phyloP scores from a whole-genome alignment of 2,888 invertebrate genomes.

The Metallyticus violacea region DNA sequence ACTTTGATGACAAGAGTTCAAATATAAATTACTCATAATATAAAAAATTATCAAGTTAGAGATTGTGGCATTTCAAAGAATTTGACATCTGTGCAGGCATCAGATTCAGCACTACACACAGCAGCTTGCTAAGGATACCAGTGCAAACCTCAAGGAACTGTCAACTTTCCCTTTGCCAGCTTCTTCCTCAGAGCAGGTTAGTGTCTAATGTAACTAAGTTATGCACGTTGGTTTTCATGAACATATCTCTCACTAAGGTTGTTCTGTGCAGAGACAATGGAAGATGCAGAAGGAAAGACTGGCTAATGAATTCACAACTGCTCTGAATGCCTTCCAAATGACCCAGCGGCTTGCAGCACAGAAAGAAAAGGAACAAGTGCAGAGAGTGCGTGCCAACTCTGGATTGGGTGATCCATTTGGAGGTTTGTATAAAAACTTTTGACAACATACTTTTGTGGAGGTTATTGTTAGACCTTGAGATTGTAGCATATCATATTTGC shows the following conservation, averaged over 20 bases:
- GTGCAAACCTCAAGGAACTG: constrained; percentile 78
- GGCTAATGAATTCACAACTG: constrained; percentile 87
- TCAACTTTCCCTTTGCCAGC: constrained; percentile 58
- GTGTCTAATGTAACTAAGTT: neutral
- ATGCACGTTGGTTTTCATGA: no score
- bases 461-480: no score
- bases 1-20: no score
- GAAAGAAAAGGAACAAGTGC: constrained; percentile 87
- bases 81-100: no score
- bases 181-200: constrained; percentile 56
- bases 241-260: no score
- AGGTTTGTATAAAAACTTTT: no score
- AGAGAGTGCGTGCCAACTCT: constrained; percentile 66
- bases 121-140: constrained; percentile 91
- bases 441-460: no score
- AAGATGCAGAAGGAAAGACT: constrained; percentile 86
- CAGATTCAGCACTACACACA: constrained; percentile 95
- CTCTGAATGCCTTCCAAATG: constrained; percentile 82
- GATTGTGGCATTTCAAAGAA: no score
- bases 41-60: no score
- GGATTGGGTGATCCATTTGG: constrained; percentile 58
- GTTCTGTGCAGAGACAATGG: constrained; percentile 61
- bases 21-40: no score
- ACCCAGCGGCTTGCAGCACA: constrained; percentile 84
- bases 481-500: no score